Evolutionary conservation across 2,113 vertebrate species (phyloP).

Genomic region (Corynorhinus townsendii): DNA sequence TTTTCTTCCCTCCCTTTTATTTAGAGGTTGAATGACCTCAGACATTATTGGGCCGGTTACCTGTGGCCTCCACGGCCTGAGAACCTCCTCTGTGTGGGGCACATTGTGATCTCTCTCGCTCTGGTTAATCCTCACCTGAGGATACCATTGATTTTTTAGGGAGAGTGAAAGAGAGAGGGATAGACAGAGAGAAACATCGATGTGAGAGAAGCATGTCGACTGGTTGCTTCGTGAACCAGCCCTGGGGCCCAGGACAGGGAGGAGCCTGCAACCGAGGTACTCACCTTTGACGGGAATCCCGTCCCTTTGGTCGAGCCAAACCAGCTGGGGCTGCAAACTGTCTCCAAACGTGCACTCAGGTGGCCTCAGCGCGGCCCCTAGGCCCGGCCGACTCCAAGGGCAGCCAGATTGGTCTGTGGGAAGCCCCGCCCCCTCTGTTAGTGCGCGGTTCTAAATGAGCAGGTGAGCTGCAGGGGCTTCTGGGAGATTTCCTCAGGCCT

Average conservation of each 20-base stretch:
- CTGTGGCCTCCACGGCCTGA: background rate
- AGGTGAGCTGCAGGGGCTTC: background rate
- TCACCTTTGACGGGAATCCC: no score
- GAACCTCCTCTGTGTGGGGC: background rate
- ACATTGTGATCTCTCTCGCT: background rate
- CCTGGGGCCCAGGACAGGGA: no score
- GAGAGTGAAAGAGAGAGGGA: no score
- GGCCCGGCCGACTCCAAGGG: rapidly evolving
- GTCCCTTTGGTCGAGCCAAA: no score
- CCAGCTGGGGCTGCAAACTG: background rate
- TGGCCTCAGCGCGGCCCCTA: rapidly evolving
- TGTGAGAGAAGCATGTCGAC: no score
- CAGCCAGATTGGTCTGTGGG: background rate
- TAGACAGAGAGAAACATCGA: no score
- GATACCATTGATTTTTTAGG: no score
- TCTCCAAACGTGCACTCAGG: background rate
- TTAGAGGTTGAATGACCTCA: background rate
- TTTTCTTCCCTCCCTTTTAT: background rate
- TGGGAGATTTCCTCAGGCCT: background rate
- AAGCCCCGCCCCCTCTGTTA: background rate
- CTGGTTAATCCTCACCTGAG: no score
- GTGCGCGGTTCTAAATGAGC: background rate
- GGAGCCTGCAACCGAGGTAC: no score
- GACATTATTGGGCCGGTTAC: background rate
- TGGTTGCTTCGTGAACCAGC: no score